Evolutionary conservation across 2,888 invertebrate genomes (phyloP), one percentile per base, ranked within the genome.

Genomic region (Stenichneumon culpator): DNA sequence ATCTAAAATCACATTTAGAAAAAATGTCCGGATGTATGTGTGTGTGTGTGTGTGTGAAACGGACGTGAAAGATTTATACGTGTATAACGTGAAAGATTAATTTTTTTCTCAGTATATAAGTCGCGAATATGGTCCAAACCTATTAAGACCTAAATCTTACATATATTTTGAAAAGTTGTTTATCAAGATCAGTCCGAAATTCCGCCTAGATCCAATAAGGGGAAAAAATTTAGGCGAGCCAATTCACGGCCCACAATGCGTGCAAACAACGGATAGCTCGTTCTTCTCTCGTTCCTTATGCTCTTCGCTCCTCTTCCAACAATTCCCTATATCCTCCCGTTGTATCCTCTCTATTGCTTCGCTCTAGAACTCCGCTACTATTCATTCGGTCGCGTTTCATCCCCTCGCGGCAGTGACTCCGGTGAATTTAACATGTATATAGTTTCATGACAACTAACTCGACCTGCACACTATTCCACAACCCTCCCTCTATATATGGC

Each of bases 161-260:
- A 47, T 47, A 1, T 47, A 16, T 47, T 16, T 16, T 16, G 1
- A 4, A 47, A 14, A 47, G 44, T 47, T 47, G 4, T 47, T 0
- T 4, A 47, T 4, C 3, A 47, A 47, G 44, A 5, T 47, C 5
- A 16, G 44, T 47, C 3, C 44, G 16, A 16, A 47, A 47, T 47
- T 47, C 16, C 44, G 3, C 16, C 3, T 4, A 16, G 44, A 89
- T 84, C 84, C 87, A 88, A 89, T 88, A 86, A 87, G 87, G 83
- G 77, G 82, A 69, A 57, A 52, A 80, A 79, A 80, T 52, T 57
- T 83, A 75, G 83, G 79, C 87, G 79, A 81, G 77, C 84, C 83
- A 77, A 68, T 77, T 19, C 19, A 9, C 28, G 44, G 22, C 19
- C n/a, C 9, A 57, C 60, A 39, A 73, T 25, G 57, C 16, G 3